Percentiles rank a stretch among this genome's conserved stretches.
Conservation (phyloP, 2,888 invertebrate genomes). For the Sialis lutaria region DNA sequence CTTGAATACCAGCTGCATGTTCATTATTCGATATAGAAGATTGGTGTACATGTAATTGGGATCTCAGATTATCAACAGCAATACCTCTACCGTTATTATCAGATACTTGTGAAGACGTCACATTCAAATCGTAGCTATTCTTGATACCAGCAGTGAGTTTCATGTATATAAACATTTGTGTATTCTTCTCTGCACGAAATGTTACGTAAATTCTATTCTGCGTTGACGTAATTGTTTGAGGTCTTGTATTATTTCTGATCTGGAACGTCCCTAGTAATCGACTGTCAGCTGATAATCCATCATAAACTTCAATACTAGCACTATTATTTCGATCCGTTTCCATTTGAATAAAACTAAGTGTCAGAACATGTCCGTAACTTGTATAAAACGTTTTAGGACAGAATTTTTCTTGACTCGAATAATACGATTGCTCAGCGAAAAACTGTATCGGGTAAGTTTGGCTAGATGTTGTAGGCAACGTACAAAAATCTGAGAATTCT, state of each 20-base stretch:
- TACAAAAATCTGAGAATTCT: constrained; percentile 70
- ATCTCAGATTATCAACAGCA: constrained; percentile 78
- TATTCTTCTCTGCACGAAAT: constrained; percentile 55
- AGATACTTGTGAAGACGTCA: constrained; percentile 67
- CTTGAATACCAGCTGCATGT: constrained; percentile 79
- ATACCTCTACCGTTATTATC: constrained; percentile 93
- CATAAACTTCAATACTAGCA: constrained; percentile 58
- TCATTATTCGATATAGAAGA: constrained; percentile 73
- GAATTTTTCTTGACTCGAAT: constrained; percentile 46
- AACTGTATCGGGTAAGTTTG: constrained; percentile 79
- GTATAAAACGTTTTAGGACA: constrained; percentile 72
- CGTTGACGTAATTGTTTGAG: constrained; percentile 74
- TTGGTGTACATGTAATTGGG: constrained; percentile 70
- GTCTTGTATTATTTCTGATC: constrained; percentile 70
- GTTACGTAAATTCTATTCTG: constrained; percentile 63
- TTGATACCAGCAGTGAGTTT: constrained; percentile 58
- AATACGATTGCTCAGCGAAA: constrained; percentile 62
- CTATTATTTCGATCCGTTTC: constrained; percentile 58
- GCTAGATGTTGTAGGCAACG: constrained; percentile 61
- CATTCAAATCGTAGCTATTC: constrained; percentile 71
- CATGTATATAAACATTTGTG: constrained; percentile 59
- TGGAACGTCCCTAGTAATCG: constrained; percentile 51
- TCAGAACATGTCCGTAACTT: constrained; percentile 59
- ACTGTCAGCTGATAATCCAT: constrained; percentile 54
- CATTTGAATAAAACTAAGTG: constrained; percentile 71